These are phyloP conservation scores for Cryptoprocta ferox DNA, from an alignment of 2,797 vertebrate species.

Conservation along the genomic window DNA sequence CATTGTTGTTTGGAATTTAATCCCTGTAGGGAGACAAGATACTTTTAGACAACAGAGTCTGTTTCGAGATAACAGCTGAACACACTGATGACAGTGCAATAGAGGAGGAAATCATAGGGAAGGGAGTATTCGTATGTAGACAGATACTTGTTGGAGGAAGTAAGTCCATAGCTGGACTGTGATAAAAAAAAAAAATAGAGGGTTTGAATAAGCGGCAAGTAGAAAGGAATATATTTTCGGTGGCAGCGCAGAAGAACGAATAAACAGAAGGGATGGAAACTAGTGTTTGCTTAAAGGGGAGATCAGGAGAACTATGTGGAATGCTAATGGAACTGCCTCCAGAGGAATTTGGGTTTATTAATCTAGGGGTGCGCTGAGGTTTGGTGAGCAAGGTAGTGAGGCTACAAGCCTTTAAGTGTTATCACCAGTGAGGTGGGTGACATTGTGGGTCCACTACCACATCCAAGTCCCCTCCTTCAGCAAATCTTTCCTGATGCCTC, in stretches of 20 bases:
- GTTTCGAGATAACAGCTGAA: constrained; percentile 21
- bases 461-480: background rate
- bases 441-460: background rate
- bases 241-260: background rate
- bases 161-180: background rate
- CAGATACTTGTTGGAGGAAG: constrained; percentile 26
- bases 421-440: too few relatives aligned
- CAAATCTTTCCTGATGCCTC: background rate
- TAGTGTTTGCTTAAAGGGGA: background rate
- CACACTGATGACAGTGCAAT: background rate
- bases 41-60: background rate
- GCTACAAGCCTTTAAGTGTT: background rate
- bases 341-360: background rate
- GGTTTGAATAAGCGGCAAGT: background rate
- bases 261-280: background rate
- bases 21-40: background rate
- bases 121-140: constrained; percentile 41
- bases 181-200: background rate
- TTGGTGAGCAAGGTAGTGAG: background rate
- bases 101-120: constrained; percentile 17
- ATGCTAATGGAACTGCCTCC: background rate
- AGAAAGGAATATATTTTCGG: constrained; percentile 14
- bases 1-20: background rate
- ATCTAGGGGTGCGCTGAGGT: background rate
- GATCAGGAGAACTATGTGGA: background rate